Evolutionary conservation across 1,140 invertebrate genomes (phyloP).

Genomic region (Calliopsis andreniformis): DNA sequence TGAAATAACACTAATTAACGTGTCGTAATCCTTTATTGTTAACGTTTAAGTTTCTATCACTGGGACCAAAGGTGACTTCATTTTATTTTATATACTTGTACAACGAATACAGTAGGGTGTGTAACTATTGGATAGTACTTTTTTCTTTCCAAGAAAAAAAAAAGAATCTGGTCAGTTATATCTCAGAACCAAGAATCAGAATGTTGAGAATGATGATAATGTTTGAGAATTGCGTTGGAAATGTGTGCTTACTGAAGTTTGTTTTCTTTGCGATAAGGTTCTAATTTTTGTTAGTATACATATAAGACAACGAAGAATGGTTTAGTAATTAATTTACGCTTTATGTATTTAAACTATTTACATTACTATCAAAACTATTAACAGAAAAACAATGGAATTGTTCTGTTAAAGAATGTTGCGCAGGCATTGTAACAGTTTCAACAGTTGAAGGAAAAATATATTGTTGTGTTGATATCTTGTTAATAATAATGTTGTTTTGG

Average conservation of each 20-base stretch:
- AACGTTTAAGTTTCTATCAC: constrained; percentile 77
- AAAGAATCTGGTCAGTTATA: constrained; percentile 68
- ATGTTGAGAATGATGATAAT: neutral
- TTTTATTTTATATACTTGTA: constrained; percentile 71
- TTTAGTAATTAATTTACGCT: neutral
- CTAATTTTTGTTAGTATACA: constrained; percentile 4
- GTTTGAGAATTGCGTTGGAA: neutral
- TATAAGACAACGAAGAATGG: constrained; percentile 13
- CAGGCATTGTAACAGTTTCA: neutral
- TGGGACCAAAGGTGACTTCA: constrained; percentile 79
- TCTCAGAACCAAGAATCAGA: constrained; percentile 38
- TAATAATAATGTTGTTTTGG: neutral
- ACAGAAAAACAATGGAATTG: neutral
- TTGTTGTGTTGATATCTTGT: constrained; percentile 19
- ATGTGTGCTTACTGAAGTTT: neutral
- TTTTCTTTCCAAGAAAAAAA: constrained; percentile 42
- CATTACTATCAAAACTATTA: neutral
- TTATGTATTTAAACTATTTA: neutral
- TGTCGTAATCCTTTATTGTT: constrained; percentile 67
- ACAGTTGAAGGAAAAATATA: neutral
- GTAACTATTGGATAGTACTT: constrained; percentile 39
- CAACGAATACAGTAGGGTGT: constrained; percentile 64
- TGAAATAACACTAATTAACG: constrained; percentile 61
- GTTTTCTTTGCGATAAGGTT: too few species aligned
- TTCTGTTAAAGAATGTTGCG: neutral